These are phyloP conservation scores for Chrysolina americana DNA, from an alignment of 2,888 invertebrate genomes.

Conservation along the genomic window DNA sequence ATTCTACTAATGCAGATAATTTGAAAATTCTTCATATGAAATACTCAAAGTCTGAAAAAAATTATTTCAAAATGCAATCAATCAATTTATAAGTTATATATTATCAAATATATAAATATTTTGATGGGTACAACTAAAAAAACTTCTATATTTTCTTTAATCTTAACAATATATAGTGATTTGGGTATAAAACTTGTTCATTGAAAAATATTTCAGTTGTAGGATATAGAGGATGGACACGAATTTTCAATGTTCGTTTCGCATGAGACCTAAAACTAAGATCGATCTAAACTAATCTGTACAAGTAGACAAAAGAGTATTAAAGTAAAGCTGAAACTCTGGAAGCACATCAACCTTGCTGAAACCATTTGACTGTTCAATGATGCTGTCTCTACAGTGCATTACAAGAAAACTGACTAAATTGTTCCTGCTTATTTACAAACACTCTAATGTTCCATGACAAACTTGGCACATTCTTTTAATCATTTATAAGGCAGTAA, in stretches of 20 bases:
- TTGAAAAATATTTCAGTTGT: conserved; percentile 26
- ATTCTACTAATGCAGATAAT: too few relatives aligned
- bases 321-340: background rate
- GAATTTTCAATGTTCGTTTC: conserved; percentile 5
- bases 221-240: background rate
- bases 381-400: background rate
- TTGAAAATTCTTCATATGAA: too few relatives aligned
- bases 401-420: background rate
- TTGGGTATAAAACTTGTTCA: conserved; percentile 27
- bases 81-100: background rate
- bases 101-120: background rate
- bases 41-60: too few relatives aligned
- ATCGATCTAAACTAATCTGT: conserved; percentile 16
- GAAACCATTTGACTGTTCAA: background rate
- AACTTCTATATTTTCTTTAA: conserved; percentile 13
- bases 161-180: conserved; percentile 25
- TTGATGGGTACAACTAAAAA: background rate
- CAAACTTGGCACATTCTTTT: too few relatives aligned
- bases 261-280: background rate
- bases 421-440: too few relatives aligned
- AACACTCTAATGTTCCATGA: too few relatives aligned
- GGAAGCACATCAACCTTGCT: conserved; percentile 7
- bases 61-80: background rate
- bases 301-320: conserved; percentile 15
- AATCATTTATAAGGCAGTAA: too few relatives aligned